Evolutionary conservation across 2,888 invertebrate genomes (phyloP).

Genomic region (Girardia tigrina): DNA sequence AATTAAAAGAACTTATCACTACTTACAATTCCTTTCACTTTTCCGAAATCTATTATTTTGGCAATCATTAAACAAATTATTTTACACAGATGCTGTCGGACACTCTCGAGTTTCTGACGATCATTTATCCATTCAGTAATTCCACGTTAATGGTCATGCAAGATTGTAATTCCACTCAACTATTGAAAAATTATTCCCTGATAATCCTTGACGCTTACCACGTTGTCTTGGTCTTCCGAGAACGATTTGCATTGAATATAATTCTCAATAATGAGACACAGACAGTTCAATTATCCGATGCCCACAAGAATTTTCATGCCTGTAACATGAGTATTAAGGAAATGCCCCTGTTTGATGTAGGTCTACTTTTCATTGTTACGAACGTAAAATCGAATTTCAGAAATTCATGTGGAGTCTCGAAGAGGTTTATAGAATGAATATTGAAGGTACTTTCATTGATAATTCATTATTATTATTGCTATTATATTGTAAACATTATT

Average conservation of each 20-base stretch:
- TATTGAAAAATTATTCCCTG: background rate
- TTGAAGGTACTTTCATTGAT: too few species aligned
- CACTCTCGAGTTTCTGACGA: background rate
- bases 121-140: background rate
- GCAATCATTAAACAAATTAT: too few species aligned
- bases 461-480: too few species aligned
- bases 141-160: background rate
- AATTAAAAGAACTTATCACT: too few species aligned
- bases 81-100: conserved; percentile 2
- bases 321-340: conserved; percentile 16
- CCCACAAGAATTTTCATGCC: background rate
- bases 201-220: background rate
- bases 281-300: background rate
- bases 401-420: conserved; percentile 19
- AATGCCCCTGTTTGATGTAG: conserved; percentile 11
- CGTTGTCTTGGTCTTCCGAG: background rate
- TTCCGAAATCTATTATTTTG: too few species aligned
- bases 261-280: background rate
- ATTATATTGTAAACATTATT: too few species aligned
- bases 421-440: background rate
- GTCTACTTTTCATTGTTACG: background rate
- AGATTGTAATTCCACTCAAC: conserved; percentile 14
- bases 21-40: too few species aligned
- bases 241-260: background rate
- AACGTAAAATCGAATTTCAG: background rate